Base-by-base conservation (phyloP, 2,888 invertebrate genomes). In the Eucriotettix oculatus region DNA sequence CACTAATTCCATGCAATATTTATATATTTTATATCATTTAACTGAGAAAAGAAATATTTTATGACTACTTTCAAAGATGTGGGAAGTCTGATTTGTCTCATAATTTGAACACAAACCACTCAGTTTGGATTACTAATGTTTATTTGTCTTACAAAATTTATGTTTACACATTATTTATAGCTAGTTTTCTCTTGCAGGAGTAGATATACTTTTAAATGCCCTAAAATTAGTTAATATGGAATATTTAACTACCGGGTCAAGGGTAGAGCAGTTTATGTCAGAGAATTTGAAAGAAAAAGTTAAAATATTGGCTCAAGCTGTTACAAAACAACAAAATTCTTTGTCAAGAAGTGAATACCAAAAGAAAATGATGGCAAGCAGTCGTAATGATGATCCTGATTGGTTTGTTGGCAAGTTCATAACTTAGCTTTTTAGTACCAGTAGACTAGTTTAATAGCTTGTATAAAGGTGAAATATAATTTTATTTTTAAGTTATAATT, bases 191-290 rank as follows among this genome's bases (percentile, higher is more conserved):
- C 16, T 61, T 56, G 40, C 70, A 84, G 87, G 86, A 67, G 85
- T 85, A 64, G 86, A 86, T 72, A 77, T 81, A 69, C 78, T 84
- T 68, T 86, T 87, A 69, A 83, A 84, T 66, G 78, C 86, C 61
- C 81, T 87, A 65, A 77, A 82, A 63, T 79, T 80, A 64, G 79
- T 83, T 5, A 84, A 84, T 70, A 79, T 81, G 65, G 83, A 85
- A 66, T 83, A 82, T 69, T 76, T 90, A 55, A 80, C 79, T 55
- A 83, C 85, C 0, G 87, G 88, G 1, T 79, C 81, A 65, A 81
- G 83, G 64, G 84, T 86, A 11, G 82, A 84, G 64, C 81, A 85
- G 68, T 90, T 90, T 70, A 83, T 90, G 63, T 83, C 79, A 61
- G 82, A 84, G 63, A 82, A 87, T 69, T 74, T 81, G 68, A 80